Evolutionary conservation across 2,888 invertebrate genomes (phyloP).

Genomic region (Bhutanitis thaidina): DNA sequence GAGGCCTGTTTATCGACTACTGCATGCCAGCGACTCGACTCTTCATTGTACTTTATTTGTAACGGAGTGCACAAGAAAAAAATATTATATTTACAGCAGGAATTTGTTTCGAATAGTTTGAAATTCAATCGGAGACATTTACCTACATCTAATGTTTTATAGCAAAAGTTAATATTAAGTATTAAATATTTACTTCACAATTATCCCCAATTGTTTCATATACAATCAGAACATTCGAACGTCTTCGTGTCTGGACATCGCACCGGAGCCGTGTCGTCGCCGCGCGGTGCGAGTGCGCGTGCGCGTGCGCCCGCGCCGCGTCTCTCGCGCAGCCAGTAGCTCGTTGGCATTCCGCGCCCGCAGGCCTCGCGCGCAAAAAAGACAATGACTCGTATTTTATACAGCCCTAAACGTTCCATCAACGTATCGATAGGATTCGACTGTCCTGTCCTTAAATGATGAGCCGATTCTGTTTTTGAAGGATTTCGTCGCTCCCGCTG

Average conservation of each 20-base stretch:
- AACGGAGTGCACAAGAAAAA: too few species aligned
- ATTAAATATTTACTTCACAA: too few species aligned
- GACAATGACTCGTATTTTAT: slow-evolving; percentile 73
- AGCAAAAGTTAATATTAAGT: too few species aligned
- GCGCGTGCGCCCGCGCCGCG: slow-evolving; percentile 30
- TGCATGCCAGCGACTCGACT: neutral
- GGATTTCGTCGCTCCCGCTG: slow-evolving; percentile 40
- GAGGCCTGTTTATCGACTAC: neutral
- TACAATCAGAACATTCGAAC: too few species aligned
- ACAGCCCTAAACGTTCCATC: slow-evolving; percentile 70
- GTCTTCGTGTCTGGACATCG: too few species aligned
- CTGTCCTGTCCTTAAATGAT: slow-evolving; percentile 52
- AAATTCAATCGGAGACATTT: too few species aligned
- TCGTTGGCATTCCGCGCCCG: slow-evolving; percentile 66
- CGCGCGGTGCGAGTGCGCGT: slow-evolving; percentile 2
- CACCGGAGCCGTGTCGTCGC: neutral
- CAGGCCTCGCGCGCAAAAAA: slow-evolving; percentile 68
- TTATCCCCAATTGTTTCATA: too few species aligned
- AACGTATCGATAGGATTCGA: slow-evolving; percentile 60
- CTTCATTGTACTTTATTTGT: too few species aligned
- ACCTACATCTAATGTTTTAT: too few species aligned
- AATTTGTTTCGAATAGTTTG: too few species aligned
- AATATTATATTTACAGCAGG: too few species aligned
- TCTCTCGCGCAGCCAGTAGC: slow-evolving; percentile 40
- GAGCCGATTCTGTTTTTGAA: slow-evolving; percentile 47